Base-by-base conservation (phyloP, 2,888 invertebrate genomes). In the Conistra vaccinii region DNA sequence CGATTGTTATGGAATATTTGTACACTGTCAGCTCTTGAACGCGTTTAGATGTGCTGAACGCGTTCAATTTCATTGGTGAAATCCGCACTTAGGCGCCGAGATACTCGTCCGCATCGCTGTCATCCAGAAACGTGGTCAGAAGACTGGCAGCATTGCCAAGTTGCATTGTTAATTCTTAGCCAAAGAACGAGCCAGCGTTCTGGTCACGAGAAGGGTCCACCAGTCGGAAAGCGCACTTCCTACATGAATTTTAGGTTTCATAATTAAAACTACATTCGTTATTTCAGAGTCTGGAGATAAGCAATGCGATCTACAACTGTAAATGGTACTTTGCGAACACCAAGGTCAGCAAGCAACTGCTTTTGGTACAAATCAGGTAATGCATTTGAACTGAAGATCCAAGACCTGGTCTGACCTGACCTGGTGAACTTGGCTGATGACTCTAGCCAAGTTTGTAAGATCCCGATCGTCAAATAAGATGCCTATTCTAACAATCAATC, bases 331-430 rank as follows among this genome's bases (percentile, higher is more conserved):
- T 78, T 2, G 75, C 88, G 0, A 75, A 83, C 12, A 23, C 71
- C 5, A 69, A 55, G 12, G 61, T 87, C 2, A 80, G 85, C 6
- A 92, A 85, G 61, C 81, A 87, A 2, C 68, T 93, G 5, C 84
- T 89, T 2, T 60, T 92, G 14, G 84, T 93, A 5, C 91, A 90
- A 80, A 90, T 85, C 4, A 91, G 93, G 92, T 92, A 84, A 51
- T 66, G 17, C 5, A 66, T 51, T 17, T 32, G 3, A 23, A 48
- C 1, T 29, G 2, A 29, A 45, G 4, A 23, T n/a, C n/a, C n/a
- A n/a, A n/a, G n/a, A n/a, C n/a, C n/a, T n/a, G n/a, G n/a, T n/a
- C n/a, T n/a, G n/a, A n/a, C n/a, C n/a, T n/a, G n/a, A n/a, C n/a
- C n/a, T n/a, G n/a, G n/a, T n/a, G n/a, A n/a, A n/a, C n/a, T n/a